phyloP scores from a whole-genome alignment of 2,113 vertebrate species.

The Vanacampus margaritifer region DNA sequence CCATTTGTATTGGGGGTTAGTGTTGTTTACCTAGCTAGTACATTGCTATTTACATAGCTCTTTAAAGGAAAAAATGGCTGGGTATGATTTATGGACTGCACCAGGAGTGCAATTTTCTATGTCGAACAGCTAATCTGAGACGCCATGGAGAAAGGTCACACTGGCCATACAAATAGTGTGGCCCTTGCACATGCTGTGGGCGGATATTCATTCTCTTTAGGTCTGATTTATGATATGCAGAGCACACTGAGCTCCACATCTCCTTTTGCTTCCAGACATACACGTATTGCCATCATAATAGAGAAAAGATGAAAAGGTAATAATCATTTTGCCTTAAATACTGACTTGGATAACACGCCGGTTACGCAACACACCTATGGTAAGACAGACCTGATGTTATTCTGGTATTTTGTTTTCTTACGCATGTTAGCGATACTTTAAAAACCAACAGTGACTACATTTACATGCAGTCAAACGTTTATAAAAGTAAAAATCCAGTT shows the following conservation, averaged over 20 bases:
- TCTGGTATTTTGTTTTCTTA: slow-evolving; percentile 1
- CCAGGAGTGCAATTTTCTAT: slow-evolving; percentile 97
- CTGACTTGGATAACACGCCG: slow-evolving; percentile 36
- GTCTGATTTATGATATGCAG: slow-evolving; percentile 89
- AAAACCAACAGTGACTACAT: neutral
- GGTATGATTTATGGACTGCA: slow-evolving; percentile 98
- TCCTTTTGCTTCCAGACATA: slow-evolving; percentile 77
- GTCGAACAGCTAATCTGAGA: slow-evolving; percentile 96
- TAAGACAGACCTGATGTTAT: neutral
- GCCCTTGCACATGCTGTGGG: slow-evolving; percentile 88
- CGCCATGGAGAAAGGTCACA: slow-evolving; percentile 90
- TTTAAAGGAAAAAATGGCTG: slow-evolving; percentile 94
- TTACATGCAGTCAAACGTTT: no score
- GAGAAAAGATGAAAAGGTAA: slow-evolving; percentile 60
- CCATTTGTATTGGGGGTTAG: slow-evolving; percentile 96
- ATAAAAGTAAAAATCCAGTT: no score
- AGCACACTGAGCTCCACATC: slow-evolving; percentile 72
- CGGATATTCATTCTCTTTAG: slow-evolving; percentile 93
- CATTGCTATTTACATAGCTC: slow-evolving; percentile 99
- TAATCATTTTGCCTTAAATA: slow-evolving; percentile 30
- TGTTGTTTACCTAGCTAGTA: slow-evolving; percentile 99
- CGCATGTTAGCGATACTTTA: neutral
- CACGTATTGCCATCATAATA: slow-evolving; percentile 41
- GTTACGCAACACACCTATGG: slow-evolving; percentile 1
- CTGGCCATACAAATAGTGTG: slow-evolving; percentile 93